These are phyloP conservation scores for Leucopternis melanops DNA, from an alignment of 2,113 vertebrate species.

Conservation along the genomic window DNA sequence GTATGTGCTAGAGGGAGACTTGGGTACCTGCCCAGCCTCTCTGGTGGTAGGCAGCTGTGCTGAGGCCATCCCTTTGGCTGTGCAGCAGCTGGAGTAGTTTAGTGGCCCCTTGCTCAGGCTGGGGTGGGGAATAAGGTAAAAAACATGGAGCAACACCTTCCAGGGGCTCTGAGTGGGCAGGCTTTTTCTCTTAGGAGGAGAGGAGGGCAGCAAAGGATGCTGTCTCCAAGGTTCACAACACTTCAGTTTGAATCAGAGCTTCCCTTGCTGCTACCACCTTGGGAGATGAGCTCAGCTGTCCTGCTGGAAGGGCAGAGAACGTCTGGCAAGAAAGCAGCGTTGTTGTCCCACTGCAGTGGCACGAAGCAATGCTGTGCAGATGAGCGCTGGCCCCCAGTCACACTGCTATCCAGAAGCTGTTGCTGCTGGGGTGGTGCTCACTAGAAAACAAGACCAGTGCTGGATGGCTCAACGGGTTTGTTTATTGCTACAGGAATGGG, in stretches of 20 bases:
- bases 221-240: background rate
- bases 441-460: background rate
- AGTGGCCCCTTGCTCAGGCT: background rate
- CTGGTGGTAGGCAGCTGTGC: background rate
- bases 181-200: background rate
- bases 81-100: background rate
- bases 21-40: background rate
- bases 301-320: background rate
- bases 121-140: background rate
- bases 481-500: slow-evolving; percentile 57
- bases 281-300: background rate
- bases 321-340: background rate
- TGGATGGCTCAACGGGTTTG: background rate
- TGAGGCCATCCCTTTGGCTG: background rate
- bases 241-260: background rate
- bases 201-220: background rate
- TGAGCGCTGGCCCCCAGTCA: rapidly evolving
- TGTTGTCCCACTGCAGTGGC: rapidly evolving
- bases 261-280: background rate
- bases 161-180: background rate
- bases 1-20: background rate
- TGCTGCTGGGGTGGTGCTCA: rapidly evolving
- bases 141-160: background rate
- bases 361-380: background rate
- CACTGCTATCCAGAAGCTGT: background rate